Conservation (phyloP, 2,888 invertebrate species). For the Chrysina gloriosa region DNA sequence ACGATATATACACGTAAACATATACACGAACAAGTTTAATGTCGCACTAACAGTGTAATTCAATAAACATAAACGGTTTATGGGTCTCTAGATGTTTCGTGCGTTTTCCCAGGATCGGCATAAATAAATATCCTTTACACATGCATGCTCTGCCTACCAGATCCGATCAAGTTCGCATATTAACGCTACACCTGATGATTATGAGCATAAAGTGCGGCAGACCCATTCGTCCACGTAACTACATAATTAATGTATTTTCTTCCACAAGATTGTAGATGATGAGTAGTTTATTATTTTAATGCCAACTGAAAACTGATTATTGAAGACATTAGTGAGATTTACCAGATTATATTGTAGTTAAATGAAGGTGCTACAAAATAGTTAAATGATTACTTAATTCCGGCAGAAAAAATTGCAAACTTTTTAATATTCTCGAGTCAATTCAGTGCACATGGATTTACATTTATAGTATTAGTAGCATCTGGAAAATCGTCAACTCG, state of each 20-base stretch:
- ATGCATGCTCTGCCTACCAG: conserved; percentile 1
- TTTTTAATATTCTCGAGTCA: no score
- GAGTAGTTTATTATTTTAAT: conserved; percentile 8
- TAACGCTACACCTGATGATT: not conserved
- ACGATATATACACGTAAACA: not conserved
- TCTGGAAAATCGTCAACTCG: no score
- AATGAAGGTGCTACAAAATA: not conserved
- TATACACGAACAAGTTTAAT: conserved; percentile 55
- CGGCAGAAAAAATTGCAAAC: no score
- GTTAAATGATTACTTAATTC: no score
- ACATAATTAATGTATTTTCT: conserved; percentile 26
- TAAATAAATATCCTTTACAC: conserved; percentile 53
- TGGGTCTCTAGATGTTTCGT: conserved; percentile 49
- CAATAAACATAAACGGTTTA: conserved; percentile 64
- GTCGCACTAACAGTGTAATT: conserved; percentile 63
- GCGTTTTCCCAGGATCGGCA: conserved; percentile 53
- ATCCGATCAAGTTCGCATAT: conserved; percentile 2
- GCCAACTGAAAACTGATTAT: conserved; percentile 2
- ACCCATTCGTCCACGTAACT: conserved; percentile 6
- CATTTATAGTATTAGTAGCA: no score
- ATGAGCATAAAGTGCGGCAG: conserved; percentile 1
- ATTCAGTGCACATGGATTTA: no score
- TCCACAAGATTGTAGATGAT: conserved; percentile 12
- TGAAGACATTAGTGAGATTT: not conserved
- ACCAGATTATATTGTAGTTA: conserved; percentile 6